Base-by-base conservation (phyloP, 2,888 invertebrate species). In the Yponomeuta evonymella region DNA sequence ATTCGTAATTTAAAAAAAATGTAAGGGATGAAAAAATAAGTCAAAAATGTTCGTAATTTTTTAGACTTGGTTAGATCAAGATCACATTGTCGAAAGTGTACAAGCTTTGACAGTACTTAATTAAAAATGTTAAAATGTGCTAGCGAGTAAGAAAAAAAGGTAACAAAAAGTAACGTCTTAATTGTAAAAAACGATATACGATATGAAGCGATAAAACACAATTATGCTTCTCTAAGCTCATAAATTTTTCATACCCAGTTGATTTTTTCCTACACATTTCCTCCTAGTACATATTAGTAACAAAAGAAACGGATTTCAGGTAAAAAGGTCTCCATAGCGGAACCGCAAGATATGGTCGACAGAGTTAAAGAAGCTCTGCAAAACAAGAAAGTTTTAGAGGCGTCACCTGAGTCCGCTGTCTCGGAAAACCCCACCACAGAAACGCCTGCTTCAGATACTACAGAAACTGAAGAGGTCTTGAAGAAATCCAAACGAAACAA, bases 281-380 rank as follows among this genome's bases (percentile, higher is more conserved):
- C 43, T 43, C 43, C 15, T 58, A 51, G 51, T 51, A 58, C 51
- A 58, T 10, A 11, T 65, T 29, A 11, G 65, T 65, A 65, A 15
- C n/a, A 67, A 67, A 3, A 43, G 51, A 9, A 58, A 12, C 51
- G 51, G 15, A 70, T 88, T 87, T 74, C 89, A 95, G 95, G 95
- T 84, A 94, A 93, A 76, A 95, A 95, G 88, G 84, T 93, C 75
- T 93, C 94, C 74, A 90, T 94, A 78, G 86, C 90, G 51, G 94
- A 94, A 76, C 93, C 94, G 9, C 86, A 93, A 67, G 87, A 94
- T 73, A 79, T 95, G 76, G 91, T 95, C 75, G 93, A 95, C 74
- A 93, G 94, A 8, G 93, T 95, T 73, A 93, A 93, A 76, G 89
- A 93, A 80, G 95, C 94, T 30, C 83, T 95, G 72, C 90, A 85